A percentile compares a stretch with the other conserved stretches of the same genome.
Conservation (phyloP, 2,113 vertebrate genomes). For the Choloepus hoffmanni region DNA sequence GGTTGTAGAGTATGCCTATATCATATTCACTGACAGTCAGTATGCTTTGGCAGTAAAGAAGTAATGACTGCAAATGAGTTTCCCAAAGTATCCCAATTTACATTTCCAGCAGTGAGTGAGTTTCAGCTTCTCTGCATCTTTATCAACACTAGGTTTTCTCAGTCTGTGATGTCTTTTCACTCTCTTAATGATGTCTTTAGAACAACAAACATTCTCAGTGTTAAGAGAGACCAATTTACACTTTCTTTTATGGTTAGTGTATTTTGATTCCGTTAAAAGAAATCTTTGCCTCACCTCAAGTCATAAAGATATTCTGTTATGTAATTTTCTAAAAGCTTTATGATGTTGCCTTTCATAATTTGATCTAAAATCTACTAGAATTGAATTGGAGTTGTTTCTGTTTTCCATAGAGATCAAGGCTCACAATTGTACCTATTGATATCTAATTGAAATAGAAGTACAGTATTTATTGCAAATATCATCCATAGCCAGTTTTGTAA, state of each 20-base stretch:
- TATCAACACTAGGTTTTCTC: not conserved
- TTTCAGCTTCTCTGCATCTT: not conserved
- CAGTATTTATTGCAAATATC: not conserved
- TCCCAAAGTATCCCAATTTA: not conserved
- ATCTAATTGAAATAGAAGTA: not conserved
- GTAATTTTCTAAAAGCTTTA: not conserved
- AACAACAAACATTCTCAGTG: not conserved
- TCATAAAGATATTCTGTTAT: not conserved
- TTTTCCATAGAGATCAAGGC: not conserved
- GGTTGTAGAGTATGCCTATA: not conserved
- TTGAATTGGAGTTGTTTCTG: not conserved
- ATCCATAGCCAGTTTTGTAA: not conserved
- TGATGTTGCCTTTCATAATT: not conserved
- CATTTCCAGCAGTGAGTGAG: not conserved
- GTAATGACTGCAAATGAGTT: too few relatives aligned
- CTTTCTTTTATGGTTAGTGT: not conserved
- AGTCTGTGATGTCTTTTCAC: not conserved
- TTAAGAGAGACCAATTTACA: not conserved
- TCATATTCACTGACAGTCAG: not conserved
- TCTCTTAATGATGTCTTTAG: not conserved
- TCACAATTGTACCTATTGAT: not conserved
- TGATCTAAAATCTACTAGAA: not conserved
- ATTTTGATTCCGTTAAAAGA: not conserved
- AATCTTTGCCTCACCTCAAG: not conserved
- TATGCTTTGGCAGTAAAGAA: not conserved